These are phyloP conservation scores for Anguilla japonica DNA, from an alignment of 2,113 vertebrate species.

Conservation along the genomic window DNA sequence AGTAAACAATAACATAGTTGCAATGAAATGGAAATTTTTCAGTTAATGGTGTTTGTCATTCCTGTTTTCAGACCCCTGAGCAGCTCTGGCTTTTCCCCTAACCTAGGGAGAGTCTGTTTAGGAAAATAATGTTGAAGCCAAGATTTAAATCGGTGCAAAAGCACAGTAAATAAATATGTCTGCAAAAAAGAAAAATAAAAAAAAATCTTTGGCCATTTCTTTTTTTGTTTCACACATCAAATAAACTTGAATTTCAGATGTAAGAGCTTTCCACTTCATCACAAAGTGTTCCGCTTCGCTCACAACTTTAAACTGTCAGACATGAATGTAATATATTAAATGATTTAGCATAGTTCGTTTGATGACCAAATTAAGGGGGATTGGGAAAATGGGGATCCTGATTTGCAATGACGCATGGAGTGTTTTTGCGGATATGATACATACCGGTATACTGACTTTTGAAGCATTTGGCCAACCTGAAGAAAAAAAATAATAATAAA, in stretches of 20 bases:
- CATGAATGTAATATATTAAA: conserved; percentile 34
- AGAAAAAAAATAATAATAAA: conserved; percentile 16
- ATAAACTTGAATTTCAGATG: conserved; percentile 44
- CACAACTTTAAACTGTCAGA: conserved; percentile 30
- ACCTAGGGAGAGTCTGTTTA: conserved; percentile 70
- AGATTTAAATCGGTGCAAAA: conserved; percentile 65
- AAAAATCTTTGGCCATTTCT: conserved; percentile 58
- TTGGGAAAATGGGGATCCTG: not conserved
- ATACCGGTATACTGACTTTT: not conserved
- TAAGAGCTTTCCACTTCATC: conserved; percentile 37
- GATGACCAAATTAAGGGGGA: conserved; percentile 16
- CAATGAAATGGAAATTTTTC: conserved; percentile 88
- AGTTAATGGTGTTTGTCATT: conserved; percentile 87
- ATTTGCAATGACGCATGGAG: conserved; percentile 29
- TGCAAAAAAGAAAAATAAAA: conserved; percentile 53
- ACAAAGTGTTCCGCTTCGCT: conserved; percentile 27
- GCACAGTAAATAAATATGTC: conserved; percentile 63
- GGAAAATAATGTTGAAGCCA: conserved; percentile 66
- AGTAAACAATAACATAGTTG: conserved; percentile 99
- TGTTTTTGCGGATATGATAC: conserved; percentile 26
- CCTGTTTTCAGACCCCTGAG: conserved; percentile 73
- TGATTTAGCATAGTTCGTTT: conserved; percentile 32
- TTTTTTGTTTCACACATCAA: conserved; percentile 57
- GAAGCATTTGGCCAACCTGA: conserved; percentile 24
- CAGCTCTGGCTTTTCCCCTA: conserved; percentile 60